Evolutionary conservation across 1,140 invertebrate genomes (phyloP), one percentile per base, ranked within the genome.

Genomic region (Drosophila persimilis): DNA sequence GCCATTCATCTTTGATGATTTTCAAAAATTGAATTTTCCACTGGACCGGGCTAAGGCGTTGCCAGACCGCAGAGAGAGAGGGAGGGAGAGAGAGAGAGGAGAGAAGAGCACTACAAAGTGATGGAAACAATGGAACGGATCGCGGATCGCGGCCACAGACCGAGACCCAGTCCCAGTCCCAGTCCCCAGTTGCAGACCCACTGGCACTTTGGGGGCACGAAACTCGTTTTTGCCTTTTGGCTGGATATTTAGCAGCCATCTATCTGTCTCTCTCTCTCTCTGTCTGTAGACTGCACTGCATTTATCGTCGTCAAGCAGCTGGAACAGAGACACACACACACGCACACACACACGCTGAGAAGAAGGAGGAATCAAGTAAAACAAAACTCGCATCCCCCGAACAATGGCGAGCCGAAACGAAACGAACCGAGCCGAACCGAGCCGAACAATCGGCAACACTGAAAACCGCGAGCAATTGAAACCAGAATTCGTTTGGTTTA

Each of bases 401-500:
- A 86, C 81, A 86, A 86, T 86, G 83, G 73, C 78, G 69, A 83
- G 70, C 81, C 24, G 20, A 20, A 2, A 2, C 24, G 5, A 24
- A 24, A 2, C 24, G 24, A 15, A 15, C 15, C 15, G 15, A 15
- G 15, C 15, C 24, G 15, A 15, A 0, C 15, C 24, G 24, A 24
- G 3, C 24, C 24, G 73, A 83, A 73, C 81, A 13, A 11, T 73
- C 71, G 35, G 35, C 13, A 39, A 39, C 35, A 39, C 35, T 39
- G 35, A 39, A 69, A 77, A 88, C 81, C 77, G 83, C 83, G 73
- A 80, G 83, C 83, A 78, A 86, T 86, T 88, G 83, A 86, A 86
- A 86, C 83, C 81, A 86, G 83, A 88, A 86, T 88, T 88, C 75
- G 60, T 88, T 86, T 53, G 73, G 80, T 85, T 85, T 86, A 86